Base-by-base conservation (phyloP, 2,888 invertebrate genomes). In the Peribatodes rhomboidaria region DNA sequence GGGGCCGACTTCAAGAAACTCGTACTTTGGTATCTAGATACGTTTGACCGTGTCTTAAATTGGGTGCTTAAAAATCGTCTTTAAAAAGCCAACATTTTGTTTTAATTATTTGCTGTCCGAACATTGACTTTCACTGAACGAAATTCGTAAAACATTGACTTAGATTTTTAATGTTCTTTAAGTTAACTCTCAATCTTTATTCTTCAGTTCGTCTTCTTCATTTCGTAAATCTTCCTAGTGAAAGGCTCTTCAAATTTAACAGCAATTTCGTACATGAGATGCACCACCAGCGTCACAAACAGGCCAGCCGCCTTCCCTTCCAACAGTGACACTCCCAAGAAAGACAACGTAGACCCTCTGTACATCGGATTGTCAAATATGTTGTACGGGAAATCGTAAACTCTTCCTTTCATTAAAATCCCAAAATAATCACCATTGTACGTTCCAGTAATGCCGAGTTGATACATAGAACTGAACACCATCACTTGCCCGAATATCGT, bases 371-470 rank as follows among this genome's bases (percentile, higher is more conserved):
- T 74, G 7, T 69, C 27, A 44, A 68, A 69, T 16, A 74, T 37
- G 20, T 72, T 74, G 20, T 69, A 74, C 0, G 74, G 74, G 22
- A 74, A 74, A 6, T 60, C 58, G 10, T 65, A 69, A 10, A 74
- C 72, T 44, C 70, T 69, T 9, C 61, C 58, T 59, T 69, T 66
- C 72, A 73, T 74, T 8, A 74, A 56, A 22, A 74, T 74, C 8
- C 74, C 74, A 13, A 74, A 74, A 49, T 74, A 73, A 57, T 74
- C 74, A 3, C 74, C 74, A 31, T 69, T 67, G 41, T 74, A 73
- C 2, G 74, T 74, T 7, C 74, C 74, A 9, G 60, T 69, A 9
- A 74, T 61, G n/a, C 74, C 74, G 33, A 74, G 59, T 46, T 60
- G 62, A 50, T 71, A 70, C 70, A 71, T 73, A 6, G 71, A 72